Conservation (phyloP, 2,888 invertebrate species). For the Stenoptilia bipunctidactyla region DNA sequence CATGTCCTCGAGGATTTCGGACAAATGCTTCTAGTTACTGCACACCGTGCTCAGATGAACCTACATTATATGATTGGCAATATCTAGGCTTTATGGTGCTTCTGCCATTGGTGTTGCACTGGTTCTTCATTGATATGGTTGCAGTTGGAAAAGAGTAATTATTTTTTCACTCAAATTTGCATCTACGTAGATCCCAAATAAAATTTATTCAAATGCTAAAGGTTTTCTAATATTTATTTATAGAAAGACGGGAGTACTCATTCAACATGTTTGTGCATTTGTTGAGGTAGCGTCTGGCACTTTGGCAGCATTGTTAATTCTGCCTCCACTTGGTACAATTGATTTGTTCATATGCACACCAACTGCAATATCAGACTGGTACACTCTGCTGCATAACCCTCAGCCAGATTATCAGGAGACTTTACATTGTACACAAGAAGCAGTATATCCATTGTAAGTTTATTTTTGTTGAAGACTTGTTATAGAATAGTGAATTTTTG, state of each 20-base stretch:
- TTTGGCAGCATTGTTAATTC: conserved; percentile 81
- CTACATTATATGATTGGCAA: conserved; percentile 91
- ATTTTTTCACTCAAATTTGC: background rate
- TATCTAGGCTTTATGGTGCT: conserved; percentile 95
- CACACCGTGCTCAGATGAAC: conserved; percentile 78
- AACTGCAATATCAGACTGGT: conserved; percentile 92
- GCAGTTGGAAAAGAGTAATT: conserved; percentile 78
- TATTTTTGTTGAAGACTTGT: no score
- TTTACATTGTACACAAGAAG: conserved; percentile 96
- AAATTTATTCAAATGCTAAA: background rate
- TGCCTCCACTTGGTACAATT: conserved; percentile 85
- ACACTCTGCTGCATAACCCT: conserved; percentile 94
- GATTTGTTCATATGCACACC: conserved; percentile 84
- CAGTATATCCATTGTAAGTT: conserved; percentile 95
- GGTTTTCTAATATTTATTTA: conserved; percentile 27
- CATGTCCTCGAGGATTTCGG: conserved; percentile 87
- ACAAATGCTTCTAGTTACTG: conserved; percentile 82
- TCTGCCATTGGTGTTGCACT: conserved; percentile 88
- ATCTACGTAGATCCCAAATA: background rate
- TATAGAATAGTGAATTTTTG: background rate
- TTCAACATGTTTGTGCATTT: conserved; percentile 85
- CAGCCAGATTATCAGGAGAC: conserved; percentile 90
- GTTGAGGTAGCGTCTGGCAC: conserved; percentile 85
- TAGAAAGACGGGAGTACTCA: conserved; percentile 81
- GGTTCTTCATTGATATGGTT: conserved; percentile 91